phyloP scores from a whole-genome alignment of 2,113 vertebrate species.

The Turdus rufiventris region DNA sequence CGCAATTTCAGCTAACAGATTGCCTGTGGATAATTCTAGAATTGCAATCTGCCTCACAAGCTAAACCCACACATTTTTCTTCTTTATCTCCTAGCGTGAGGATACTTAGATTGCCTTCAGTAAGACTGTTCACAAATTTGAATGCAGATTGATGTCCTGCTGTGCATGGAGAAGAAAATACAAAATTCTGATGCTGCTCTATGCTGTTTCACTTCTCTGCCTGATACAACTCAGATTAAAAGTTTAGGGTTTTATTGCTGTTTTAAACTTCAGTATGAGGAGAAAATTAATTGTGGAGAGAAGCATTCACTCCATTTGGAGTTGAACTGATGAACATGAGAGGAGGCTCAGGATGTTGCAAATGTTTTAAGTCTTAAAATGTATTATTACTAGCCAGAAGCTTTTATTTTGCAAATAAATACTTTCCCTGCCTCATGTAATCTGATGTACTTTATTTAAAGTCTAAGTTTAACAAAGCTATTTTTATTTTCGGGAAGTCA shows the following conservation, averaged over 20 bases:
- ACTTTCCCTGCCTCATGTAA: background rate
- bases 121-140: background rate
- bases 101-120: background rate
- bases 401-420: conserved; percentile 19
- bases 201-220: background rate
- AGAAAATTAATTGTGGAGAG: background rate
- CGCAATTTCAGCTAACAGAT: background rate
- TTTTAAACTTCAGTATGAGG: background rate
- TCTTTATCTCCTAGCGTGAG: background rate
- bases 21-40: background rate
- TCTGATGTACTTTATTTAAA: background rate
- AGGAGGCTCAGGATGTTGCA: background rate
- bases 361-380: background rate
- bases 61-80: background rate
- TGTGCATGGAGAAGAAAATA: background rate
- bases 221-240: background rate
- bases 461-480: conserved; percentile 42
- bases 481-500: conserved; percentile 54
- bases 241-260: background rate
- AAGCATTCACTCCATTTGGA: background rate
- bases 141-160: background rate
- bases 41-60: background rate
- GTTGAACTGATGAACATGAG: background rate
- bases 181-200: background rate
- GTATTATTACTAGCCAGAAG: background rate